Evolutionary conservation across 2,888 invertebrate genomes (phyloP).

Genomic region (Acrobasis consociella): DNA sequence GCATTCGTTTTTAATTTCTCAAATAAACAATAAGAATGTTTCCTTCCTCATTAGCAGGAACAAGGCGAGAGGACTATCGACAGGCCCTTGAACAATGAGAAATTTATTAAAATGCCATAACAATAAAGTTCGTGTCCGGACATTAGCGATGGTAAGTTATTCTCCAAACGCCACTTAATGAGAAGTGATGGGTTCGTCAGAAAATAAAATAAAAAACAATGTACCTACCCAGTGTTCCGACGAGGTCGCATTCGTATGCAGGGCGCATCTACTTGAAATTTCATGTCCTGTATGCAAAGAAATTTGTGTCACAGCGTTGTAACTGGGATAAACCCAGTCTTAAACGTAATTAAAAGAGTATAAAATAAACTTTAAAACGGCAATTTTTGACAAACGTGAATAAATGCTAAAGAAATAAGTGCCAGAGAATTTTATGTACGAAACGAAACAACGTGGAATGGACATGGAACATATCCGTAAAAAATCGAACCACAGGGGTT

Average conservation of each 20-base stretch:
- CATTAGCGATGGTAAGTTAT: constrained; percentile 80
- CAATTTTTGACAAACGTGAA: too few relatives aligned
- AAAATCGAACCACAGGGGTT: too few relatives aligned
- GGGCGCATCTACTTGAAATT: constrained; percentile 66
- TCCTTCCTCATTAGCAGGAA: constrained; percentile 76
- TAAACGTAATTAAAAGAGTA: too few relatives aligned
- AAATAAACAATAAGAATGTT: constrained; percentile 58
- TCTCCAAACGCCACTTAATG: constrained; percentile 82
- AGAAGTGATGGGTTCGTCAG: constrained; percentile 82
- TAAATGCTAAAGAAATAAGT: too few relatives aligned
- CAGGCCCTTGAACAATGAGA: constrained; percentile 68
- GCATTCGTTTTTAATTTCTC: constrained; percentile 14
- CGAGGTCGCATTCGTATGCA: constrained; percentile 70
- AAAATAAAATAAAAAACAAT: constrained; percentile 78
- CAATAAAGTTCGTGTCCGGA: constrained; percentile 82
- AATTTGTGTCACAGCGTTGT: constrained; percentile 55
- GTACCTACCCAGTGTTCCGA: constrained; percentile 62
- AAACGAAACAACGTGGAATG: too few relatives aligned
- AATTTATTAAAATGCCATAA: constrained; percentile 82
- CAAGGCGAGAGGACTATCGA: constrained; percentile 55
- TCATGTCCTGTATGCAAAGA: constrained; percentile 76
- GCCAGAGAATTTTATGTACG: too few relatives aligned
- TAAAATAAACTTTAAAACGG: too few relatives aligned
- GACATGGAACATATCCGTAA: too few relatives aligned
- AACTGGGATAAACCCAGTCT: constrained; percentile 47